phyloP scores from a whole-genome alignment of 2,888 invertebrate genomes.

The Frankliniella intonsa region DNA sequence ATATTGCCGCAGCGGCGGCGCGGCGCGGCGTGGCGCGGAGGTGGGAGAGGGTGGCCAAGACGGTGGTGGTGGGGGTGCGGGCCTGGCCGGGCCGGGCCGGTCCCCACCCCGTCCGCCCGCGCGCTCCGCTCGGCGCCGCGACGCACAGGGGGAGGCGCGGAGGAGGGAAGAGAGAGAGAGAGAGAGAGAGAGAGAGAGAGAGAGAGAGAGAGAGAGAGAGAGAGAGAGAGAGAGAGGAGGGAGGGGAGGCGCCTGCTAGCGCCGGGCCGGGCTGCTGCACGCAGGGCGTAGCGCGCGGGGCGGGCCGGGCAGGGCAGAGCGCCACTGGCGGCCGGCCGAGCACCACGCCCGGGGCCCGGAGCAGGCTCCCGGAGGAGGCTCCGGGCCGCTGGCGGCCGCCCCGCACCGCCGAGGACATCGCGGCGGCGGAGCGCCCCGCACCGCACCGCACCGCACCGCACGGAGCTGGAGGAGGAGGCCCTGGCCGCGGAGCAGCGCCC shows the following conservation, averaged over 20 bases:
- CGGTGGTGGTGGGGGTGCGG: too few species aligned
- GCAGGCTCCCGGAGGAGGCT: neutral
- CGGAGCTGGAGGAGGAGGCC: too few species aligned
- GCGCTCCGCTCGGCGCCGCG: neutral
- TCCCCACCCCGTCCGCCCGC: too few species aligned
- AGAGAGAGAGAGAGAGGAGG: neutral
- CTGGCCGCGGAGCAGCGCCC: too few species aligned
- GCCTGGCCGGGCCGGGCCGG: too few species aligned
- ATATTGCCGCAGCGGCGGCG: neutral
- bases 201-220: conserved; percentile 1
- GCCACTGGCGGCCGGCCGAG: neutral
- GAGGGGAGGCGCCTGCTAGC: neutral
- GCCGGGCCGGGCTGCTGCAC: too few species aligned
- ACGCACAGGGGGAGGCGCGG: neutral
- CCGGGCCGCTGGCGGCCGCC: neutral
- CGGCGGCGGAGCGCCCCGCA: too few species aligned
- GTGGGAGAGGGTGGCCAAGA: too few species aligned
- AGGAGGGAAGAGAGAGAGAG: neutral
- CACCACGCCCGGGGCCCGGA: too few species aligned
- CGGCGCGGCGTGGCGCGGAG: neutral
- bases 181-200: neutral
- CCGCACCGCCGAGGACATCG: neutral
- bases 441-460: too few species aligned
- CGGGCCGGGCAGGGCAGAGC: neutral
- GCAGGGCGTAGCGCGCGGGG: neutral